These are phyloP conservation scores for Mamestra brassicae DNA, from an alignment of 2,888 invertebrate species.

Conservation along the genomic window DNA sequence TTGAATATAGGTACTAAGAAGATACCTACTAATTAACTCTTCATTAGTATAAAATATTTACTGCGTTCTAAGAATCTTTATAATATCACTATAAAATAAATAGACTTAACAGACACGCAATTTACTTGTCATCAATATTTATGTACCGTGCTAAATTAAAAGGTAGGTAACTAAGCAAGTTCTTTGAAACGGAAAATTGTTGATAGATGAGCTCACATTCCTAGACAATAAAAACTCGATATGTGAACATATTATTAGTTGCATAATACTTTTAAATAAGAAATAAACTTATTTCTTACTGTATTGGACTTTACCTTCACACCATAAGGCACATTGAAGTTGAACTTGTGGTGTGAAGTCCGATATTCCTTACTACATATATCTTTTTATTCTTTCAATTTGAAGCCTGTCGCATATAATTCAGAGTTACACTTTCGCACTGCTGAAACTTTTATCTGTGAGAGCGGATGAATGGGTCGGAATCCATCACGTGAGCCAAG, in stretches of 20 bases:
- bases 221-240: not conserved
- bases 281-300: not conserved
- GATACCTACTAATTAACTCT: not conserved
- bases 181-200: conserved; percentile 20
- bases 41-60: conserved; percentile 21
- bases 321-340: not conserved
- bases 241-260: not conserved
- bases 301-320: not conserved
- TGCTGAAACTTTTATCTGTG: not conserved
- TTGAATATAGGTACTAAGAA: not conserved
- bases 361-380: not conserved
- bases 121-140: conserved; percentile 54
- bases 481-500: not conserved
- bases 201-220: conserved; percentile 1
- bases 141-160: conserved; percentile 26
- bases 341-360: not conserved
- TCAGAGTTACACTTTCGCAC: not conserved
- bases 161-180: conserved; percentile 18
- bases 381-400: not conserved
- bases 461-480: not conserved
- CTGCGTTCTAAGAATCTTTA: conserved; percentile 27
- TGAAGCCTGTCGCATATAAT: not conserved
- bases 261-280: not conserved
- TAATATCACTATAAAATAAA: conserved; percentile 9
- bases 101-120: conserved; percentile 20